These are phyloP conservation scores for Ciconia nigra DNA, from an alignment of 2,797 vertebrate genomes.

Conservation along the genomic window DNA sequence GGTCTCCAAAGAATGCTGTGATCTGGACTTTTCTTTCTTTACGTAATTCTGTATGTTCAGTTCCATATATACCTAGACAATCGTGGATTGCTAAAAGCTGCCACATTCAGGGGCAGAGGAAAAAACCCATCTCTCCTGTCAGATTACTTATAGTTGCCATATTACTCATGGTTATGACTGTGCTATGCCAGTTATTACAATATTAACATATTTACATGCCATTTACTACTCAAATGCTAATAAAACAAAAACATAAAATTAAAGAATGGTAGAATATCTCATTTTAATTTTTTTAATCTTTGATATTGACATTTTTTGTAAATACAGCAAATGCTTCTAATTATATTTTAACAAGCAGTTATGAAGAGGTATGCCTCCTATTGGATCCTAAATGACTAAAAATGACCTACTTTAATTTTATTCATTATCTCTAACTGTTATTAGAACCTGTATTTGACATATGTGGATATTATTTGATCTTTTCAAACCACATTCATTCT, in stretches of 20 bases:
- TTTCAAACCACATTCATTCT: constrained; percentile 84
- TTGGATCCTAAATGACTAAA: constrained; percentile 78
- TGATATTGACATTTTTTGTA: constrained; percentile 47
- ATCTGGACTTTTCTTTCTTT: neutral
- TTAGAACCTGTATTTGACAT: constrained; percentile 81
- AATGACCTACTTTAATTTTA: constrained; percentile 81
- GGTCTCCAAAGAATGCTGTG: neutral
- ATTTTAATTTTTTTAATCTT: constrained; percentile 58
- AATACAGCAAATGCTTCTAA: constrained; percentile 71
- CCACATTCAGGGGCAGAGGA: neutral
- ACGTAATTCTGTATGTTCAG: neutral
- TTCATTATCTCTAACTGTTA: constrained; percentile 80
- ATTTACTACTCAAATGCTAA: constrained; percentile 48
- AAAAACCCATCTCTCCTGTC: neutral
- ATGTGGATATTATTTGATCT: constrained; percentile 83
- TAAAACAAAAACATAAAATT: constrained; percentile 59
- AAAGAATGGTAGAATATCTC: constrained; percentile 46
- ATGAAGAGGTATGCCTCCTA: constrained; percentile 62
- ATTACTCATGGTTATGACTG: neutral
- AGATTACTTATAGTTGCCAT: neutral
- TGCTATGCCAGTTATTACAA: neutral
- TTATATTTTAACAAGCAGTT: constrained; percentile 73
- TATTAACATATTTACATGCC: constrained; percentile 50
- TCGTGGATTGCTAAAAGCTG: neutral
- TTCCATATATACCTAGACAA: neutral